Evolutionary conservation across 1,140 invertebrate species (phyloP).

Genomic region (Dinoponera quadriceps): DNA sequence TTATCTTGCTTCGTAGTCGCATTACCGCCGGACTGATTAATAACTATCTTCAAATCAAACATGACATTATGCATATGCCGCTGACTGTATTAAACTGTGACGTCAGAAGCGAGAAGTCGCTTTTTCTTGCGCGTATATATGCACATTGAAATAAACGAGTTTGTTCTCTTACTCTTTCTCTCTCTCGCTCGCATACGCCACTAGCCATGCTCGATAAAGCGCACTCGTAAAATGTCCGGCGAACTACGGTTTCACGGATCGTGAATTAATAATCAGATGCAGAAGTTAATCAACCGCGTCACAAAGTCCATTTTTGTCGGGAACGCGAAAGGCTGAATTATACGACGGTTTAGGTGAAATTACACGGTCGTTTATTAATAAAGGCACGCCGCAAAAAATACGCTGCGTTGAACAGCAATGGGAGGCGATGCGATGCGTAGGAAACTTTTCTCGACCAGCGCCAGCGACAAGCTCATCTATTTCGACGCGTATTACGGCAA

Average conservation of each 20-base stretch:
- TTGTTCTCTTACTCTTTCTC: not conserved
- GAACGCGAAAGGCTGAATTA: constrained; percentile 39
- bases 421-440: not conserved
- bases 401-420: too few relatives aligned
- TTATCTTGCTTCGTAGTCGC: constrained; percentile 21
- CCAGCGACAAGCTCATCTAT: constrained; percentile 35
- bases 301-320: constrained; percentile 33
- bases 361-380: constrained; percentile 16
- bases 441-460: constrained; percentile 29
- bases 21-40: constrained; percentile 27
- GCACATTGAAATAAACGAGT: constrained; percentile 48
- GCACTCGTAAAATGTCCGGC: constrained; percentile 35
- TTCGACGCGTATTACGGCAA: not conserved
- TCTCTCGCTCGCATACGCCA: not conserved
- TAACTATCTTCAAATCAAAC: constrained; percentile 48
- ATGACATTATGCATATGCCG: constrained; percentile 1
- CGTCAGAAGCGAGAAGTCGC: constrained; percentile 24
- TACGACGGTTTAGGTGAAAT: constrained; percentile 41
- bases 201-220: constrained; percentile 30
- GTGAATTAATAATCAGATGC: constrained; percentile 57
- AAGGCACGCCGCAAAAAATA: too few relatives aligned
- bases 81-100: not conserved
- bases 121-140: constrained; percentile 21
- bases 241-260: constrained; percentile 23
- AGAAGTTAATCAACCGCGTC: constrained; percentile 47